Evolutionary conservation across 2,888 invertebrate species (phyloP).

Genomic region (Leucophenga maculata): DNA sequence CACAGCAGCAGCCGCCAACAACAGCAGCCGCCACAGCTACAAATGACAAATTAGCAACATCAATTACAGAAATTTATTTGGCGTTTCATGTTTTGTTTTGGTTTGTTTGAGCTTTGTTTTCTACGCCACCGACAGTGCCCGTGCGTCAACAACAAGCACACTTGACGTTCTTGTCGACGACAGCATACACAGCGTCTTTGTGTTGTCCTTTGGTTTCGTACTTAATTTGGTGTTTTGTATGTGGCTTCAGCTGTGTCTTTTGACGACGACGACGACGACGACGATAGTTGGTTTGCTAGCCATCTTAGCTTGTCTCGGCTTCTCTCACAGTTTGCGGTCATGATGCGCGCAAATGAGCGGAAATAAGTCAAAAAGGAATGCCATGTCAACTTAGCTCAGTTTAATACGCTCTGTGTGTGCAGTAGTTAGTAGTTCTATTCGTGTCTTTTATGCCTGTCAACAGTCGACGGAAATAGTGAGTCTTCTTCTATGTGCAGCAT

Average conservation of each 20-base stretch:
- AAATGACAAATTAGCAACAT: conserved; percentile 66
- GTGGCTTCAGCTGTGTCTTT: not conserved
- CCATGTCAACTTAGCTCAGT: not conserved
- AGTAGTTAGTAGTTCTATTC: not conserved
- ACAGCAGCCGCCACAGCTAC: conserved; percentile 6
- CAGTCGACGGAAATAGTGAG: not conserved
- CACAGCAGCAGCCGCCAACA: not conserved
- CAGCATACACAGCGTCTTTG: not conserved
- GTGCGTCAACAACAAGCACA: not conserved
- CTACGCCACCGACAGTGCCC: too few relatives aligned
- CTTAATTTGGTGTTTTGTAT: conserved; percentile 52
- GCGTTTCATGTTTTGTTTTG: conserved; percentile 46
- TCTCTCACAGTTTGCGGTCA: not conserved
- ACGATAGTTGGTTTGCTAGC: too few relatives aligned
- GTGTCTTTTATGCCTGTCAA: not conserved
- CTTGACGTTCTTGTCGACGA: not conserved
- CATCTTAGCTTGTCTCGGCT: not conserved
- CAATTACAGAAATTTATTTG: conserved; percentile 64
- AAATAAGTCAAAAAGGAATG: conserved; percentile 4
- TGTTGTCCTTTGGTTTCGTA: conserved; percentile 55
- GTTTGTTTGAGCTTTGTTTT: conserved; percentile 9
- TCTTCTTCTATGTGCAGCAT: too few relatives aligned
- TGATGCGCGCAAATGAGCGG: conserved; percentile 4
- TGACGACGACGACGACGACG: not conserved
- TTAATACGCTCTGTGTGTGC: not conserved